Evolutionary conservation across 2,888 invertebrate genomes (phyloP).

Genomic region (Xanthia icteritia): DNA sequence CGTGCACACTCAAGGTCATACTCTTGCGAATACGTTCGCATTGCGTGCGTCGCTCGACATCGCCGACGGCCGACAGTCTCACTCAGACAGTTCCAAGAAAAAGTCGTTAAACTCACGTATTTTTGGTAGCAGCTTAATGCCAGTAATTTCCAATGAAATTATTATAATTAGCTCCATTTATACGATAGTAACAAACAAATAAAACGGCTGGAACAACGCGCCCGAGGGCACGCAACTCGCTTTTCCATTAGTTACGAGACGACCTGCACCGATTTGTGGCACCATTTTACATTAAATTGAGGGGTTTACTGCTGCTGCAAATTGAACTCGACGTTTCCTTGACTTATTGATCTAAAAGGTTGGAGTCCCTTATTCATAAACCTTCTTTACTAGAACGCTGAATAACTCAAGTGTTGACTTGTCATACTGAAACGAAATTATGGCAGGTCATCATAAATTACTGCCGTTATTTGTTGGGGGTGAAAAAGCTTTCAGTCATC

Average conservation of each 20-base stretch:
- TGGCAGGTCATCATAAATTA: background rate
- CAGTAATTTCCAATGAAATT: slow-evolving; percentile 89
- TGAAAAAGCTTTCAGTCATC: background rate
- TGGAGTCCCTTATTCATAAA: slow-evolving; percentile 14
- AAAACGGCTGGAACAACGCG: slow-evolving; percentile 84
- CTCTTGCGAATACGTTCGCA: slow-evolving; percentile 77
- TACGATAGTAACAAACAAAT: slow-evolving; percentile 90
- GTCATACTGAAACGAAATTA: background rate
- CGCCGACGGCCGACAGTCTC: slow-evolving; percentile 81
- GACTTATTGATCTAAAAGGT: slow-evolving; percentile 50
- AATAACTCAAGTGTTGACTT: background rate
- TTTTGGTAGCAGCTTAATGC: slow-evolving; percentile 90
- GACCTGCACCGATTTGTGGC: slow-evolving; percentile 74
- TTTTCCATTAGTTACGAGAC: slow-evolving; percentile 71
- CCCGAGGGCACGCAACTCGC: slow-evolving; percentile 75
- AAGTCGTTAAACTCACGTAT: slow-evolving; percentile 90
- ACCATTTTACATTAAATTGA: slow-evolving; percentile 73
- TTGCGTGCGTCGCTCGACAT: slow-evolving; percentile 78
- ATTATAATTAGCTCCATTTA: slow-evolving; percentile 90
- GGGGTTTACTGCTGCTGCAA: slow-evolving; percentile 64
- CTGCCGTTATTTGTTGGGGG: background rate
- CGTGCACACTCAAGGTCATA: slow-evolving; percentile 81
- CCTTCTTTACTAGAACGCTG: background rate
- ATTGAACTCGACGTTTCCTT: slow-evolving; percentile 47
- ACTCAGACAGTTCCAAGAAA: slow-evolving; percentile 87